Evolutionary conservation across 2,113 vertebrate genomes (phyloP).

Genomic region (Thunnus maccoyii): DNA sequence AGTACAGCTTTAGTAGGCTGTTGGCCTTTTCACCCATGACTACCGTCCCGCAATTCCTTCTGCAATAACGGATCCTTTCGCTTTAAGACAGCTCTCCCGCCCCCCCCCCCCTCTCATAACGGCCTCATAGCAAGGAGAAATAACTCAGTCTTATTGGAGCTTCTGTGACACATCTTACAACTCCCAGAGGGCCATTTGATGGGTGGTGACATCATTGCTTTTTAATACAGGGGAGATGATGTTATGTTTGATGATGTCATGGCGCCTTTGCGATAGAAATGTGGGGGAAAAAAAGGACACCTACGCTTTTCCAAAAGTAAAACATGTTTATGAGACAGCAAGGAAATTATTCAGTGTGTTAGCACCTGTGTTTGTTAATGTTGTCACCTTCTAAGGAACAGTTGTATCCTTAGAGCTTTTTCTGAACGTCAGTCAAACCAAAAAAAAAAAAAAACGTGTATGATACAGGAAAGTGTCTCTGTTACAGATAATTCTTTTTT

Average conservation of each 20-base stretch:
- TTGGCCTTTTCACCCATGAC: conserved; percentile 24
- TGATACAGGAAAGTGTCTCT: background rate
- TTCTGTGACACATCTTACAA: conserved; percentile 68
- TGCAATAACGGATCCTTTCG: conserved; percentile 40
- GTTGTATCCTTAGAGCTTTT: background rate
- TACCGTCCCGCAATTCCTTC: conserved; percentile 6
- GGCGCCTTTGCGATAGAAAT: conserved; percentile 40
- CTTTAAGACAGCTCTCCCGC: conserved; percentile 33
- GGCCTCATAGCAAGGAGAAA: conserved; percentile 48
- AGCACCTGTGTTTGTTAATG: conserved; percentile 14
- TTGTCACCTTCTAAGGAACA: background rate
- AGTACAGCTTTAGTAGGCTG: conserved; percentile 16
- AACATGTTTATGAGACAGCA: conserved; percentile 30
- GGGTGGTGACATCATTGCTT: conserved; percentile 77
- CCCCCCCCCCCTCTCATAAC: conserved; percentile 39
- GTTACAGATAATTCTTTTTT: background rate
- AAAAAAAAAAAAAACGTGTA: background rate
- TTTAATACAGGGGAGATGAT: conserved; percentile 59
- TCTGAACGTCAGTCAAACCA: conserved; percentile 28
- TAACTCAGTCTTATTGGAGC: conserved; percentile 74
- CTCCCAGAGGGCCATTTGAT: conserved; percentile 60
- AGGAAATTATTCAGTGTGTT: conserved; percentile 16
- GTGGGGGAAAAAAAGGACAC: conserved; percentile 20
- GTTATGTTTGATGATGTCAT: conserved; percentile 73
- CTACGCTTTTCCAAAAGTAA: conserved; percentile 16